Percentiles rank a stretch among this genome's conserved stretches.
phyloP scores from a whole-genome alignment of 2,113 vertebrate species.

The Galbula dea region DNA sequence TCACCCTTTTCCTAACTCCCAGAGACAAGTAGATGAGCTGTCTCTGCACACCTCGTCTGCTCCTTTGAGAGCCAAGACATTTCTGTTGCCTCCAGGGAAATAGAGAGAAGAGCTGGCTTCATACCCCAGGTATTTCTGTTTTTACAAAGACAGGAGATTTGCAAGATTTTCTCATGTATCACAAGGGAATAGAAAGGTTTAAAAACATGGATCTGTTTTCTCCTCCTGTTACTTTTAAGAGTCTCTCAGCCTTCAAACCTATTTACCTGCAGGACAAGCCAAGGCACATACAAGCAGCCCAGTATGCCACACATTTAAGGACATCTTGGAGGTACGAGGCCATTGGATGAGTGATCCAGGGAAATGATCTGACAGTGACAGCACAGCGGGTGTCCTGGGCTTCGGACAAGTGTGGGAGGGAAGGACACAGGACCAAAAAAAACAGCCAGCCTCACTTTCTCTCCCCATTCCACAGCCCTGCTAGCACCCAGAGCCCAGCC shows the following conservation, averaged over 20 bases:
- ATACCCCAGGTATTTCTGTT: background rate
- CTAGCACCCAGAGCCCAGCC: background rate
- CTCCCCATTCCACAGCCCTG: fast-evolving
- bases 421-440: background rate
- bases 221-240: background rate
- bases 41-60: background rate
- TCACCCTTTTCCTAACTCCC: background rate
- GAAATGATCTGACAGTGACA: background rate
- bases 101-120: background rate
- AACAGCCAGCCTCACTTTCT: fast-evolving
- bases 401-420: background rate
- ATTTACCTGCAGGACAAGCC: background rate
- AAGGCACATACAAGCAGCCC: background rate
- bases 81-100: background rate
- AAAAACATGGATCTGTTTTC: background rate
- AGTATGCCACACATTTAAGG: background rate
- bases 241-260: background rate
- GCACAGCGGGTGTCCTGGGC: background rate
- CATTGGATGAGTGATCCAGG: fast-evolving
- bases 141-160: background rate
- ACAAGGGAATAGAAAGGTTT: background rate
- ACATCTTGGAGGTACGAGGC: background rate
- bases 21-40: background rate
- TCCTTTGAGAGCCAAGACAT: background rate
- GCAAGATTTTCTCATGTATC: background rate